A percentile compares a stretch with the other conserved stretches of the same genome.
Conservation (phyloP, 2,888 invertebrate genomes). For the Craniophora ligustri region DNA sequence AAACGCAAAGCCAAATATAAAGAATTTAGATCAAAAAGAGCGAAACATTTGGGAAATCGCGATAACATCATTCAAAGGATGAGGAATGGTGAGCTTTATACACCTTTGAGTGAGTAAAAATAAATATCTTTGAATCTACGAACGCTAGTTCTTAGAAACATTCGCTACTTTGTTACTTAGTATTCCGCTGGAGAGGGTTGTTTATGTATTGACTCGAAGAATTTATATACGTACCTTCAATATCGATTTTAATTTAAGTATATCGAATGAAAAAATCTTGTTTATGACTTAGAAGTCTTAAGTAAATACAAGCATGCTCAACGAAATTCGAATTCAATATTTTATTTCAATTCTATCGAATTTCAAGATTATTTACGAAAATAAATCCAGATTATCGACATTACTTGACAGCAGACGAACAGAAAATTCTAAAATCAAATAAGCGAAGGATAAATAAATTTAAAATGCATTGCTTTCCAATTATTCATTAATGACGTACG, state of each 20-base stretch:
- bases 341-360: background rate
- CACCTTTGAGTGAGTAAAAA: constrained; percentile 80
- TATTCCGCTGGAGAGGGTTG: constrained; percentile 15
- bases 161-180: constrained; percentile 32
- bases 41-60: constrained; percentile 83
- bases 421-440: constrained; percentile 6
- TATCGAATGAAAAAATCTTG: background rate
- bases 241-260: background rate
- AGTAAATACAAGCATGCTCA: background rate
- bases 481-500: constrained; percentile 60
- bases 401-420: background rate
- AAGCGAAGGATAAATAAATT: constrained; percentile 9
- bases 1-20: constrained; percentile 79
- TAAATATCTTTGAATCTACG: constrained; percentile 73
- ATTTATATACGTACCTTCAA: constrained; percentile 4
- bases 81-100: constrained; percentile 81
- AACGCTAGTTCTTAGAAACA: constrained; percentile 37
- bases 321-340: background rate
- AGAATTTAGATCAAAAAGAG: constrained; percentile 84
- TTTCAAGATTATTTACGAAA: background rate
- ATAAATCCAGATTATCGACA: background rate
- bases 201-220: constrained; percentile 13
- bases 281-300: background rate
- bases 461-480: constrained; percentile 46
- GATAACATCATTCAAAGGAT: constrained; percentile 85